Percentiles rank a stretch among this genome's conserved stretches.
Evolutionary conservation across 2,888 invertebrate species (phyloP).

Genomic region (Coenonympha glycerion): DNA sequence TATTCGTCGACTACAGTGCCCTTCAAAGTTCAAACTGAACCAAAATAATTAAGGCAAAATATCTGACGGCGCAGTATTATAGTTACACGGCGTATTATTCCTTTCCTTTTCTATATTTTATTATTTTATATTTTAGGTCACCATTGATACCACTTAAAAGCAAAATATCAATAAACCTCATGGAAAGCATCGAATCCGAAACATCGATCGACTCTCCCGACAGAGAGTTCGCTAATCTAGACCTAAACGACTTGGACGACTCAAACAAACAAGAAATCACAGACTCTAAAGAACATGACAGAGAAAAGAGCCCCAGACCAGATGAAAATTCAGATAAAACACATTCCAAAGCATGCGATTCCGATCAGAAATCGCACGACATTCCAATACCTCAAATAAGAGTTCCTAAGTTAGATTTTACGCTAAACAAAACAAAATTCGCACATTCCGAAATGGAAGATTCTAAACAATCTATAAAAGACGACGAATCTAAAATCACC

Average conservation of each 20-base stretch:
- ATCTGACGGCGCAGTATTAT: too few species aligned
- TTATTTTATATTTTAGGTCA: constrained; percentile 47
- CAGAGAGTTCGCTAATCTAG: constrained; percentile 62
- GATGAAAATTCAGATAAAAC: constrained; percentile 50
- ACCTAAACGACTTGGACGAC: constrained; percentile 62
- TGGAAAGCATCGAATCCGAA: constrained; percentile 74
- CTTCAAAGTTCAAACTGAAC: too few species aligned
- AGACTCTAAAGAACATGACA: constrained; percentile 41
- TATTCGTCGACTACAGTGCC: too few species aligned
- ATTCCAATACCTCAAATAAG: constrained; percentile 57
- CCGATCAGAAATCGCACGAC: constrained; percentile 40
- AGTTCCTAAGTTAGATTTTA: constrained; percentile 59
- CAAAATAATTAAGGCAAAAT: too few species aligned
- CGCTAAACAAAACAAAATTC: constrained; percentile 40
- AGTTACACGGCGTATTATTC: too few species aligned
- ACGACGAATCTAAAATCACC: constrained; percentile 42
- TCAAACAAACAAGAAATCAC: constrained; percentile 49
- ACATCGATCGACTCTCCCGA: constrained; percentile 71
- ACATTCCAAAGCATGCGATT: constrained; percentile 41
- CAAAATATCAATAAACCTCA: constrained; percentile 71
- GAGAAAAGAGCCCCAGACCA: constrained; percentile 41
- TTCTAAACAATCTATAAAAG: constrained; percentile 43
- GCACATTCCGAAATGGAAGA: constrained; percentile 55
- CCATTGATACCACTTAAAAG: constrained; percentile 67
- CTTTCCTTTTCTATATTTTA: background rate